Evolutionary conservation across 2,797 vertebrate species (phyloP), one percentile per base, ranked within the genome.

Genomic region (Sandelia bainsii): DNA sequence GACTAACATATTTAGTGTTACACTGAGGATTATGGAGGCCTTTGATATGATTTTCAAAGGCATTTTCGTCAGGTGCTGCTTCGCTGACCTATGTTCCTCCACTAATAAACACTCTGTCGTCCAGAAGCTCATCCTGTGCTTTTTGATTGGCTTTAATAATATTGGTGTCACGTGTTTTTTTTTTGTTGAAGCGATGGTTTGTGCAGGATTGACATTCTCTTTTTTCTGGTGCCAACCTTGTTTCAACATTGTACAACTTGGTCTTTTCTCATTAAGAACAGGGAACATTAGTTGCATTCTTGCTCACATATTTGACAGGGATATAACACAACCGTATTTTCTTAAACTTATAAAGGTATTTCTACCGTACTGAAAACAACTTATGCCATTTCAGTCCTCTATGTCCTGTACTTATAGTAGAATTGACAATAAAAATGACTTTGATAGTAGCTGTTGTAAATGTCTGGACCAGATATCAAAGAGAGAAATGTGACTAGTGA

Each of bases 1-100:
- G 77, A 68, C 69, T 25, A 60, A 71, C 63, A 72, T 73, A 58
- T 76, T 62, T 54, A 56, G 5, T 53, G 65, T 84, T 39, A 29
- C 17, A 37, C 46, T 40, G 60, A 68, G 11, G 52, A 39, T 44
- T 12, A 6, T 3, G 34, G 14, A 12, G 10, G 32, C 5, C 14
- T 79, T 58, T 70, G n/a, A 62, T 63, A 14, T 48, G 49, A 7
- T 50, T 62, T 50, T 34, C 0, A 22, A 32, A 19, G 27, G 14
- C 19, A 17, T 13, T 23, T 40, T 9, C 19, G 17, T 59, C 17
- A 49, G 19, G 25, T 65, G 17, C 17, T 23, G 37, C 49, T 74
- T 40, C 25, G 44, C 19, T 49, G 45, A 69, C 37, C 20, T 22
- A 1, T 50, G 16, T 23, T 53, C 46, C 19, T 14, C 23, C 14